Conservation (phyloP, 2,113 vertebrate genomes). For the Telmatochromis bifrenatus region DNA sequence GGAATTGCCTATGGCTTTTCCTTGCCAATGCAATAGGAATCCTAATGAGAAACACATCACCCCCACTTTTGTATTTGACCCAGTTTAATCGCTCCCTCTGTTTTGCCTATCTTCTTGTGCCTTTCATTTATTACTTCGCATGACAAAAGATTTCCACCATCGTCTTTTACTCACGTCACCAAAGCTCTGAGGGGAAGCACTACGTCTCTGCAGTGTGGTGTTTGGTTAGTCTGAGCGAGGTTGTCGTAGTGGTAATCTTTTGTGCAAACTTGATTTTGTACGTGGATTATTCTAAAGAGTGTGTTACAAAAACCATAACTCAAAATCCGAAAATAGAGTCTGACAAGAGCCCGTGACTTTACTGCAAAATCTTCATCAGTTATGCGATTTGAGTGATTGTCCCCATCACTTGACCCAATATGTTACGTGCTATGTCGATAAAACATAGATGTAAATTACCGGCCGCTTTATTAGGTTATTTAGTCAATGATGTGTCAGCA, state of each 20-base stretch:
- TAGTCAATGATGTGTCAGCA: not conserved
- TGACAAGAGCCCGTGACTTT: not conserved
- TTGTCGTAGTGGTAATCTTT: not conserved
- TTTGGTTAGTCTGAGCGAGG: not conserved
- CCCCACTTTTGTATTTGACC: conserved; percentile 31
- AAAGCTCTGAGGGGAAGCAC: not conserved
- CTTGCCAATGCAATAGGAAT: not conserved
- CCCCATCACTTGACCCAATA: not conserved
- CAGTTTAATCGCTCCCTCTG: conserved; percentile 14
- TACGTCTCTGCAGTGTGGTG: not conserved
- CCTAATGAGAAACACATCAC: conserved; percentile 8
- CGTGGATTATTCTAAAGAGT: not conserved
- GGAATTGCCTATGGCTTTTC: conserved; percentile 44
- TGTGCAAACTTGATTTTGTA: not conserved
- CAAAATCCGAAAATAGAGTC: not conserved
- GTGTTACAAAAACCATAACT: not conserved
- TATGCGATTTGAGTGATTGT: not conserved
- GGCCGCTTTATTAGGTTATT: not conserved
- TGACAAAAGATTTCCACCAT: not conserved
- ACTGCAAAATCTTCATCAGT: not conserved
- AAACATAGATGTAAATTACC: not conserved
- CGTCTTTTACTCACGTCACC: not conserved
- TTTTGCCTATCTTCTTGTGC: not conserved
- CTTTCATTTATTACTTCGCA: not conserved
- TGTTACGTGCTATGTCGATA: not conserved